Evolutionary conservation across 2,888 invertebrate genomes (phyloP).

Genomic region (Synanthedon vespiformis): DNA sequence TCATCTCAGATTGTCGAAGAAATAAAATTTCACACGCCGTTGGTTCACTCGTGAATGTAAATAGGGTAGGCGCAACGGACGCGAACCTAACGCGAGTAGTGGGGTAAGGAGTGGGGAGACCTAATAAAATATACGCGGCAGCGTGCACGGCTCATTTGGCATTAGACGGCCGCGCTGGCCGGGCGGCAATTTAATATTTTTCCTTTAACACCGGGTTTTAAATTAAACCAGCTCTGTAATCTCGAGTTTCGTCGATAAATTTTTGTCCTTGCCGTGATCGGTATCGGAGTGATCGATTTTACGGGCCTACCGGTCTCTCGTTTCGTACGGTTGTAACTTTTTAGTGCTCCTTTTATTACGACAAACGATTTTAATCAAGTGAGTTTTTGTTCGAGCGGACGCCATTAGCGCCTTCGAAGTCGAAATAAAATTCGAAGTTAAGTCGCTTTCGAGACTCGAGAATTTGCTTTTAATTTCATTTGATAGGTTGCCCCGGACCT

Average conservation of each 20-base stretch:
- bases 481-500: slow-evolving; percentile 39
- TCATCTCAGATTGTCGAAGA: slow-evolving; percentile 67
- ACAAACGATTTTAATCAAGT: slow-evolving; percentile 71
- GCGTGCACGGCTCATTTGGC: slow-evolving; percentile 52
- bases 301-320: slow-evolving; percentile 57
- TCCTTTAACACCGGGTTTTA: slow-evolving; percentile 36
- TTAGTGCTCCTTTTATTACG: slow-evolving; percentile 67
- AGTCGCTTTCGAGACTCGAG: slow-evolving; percentile 51
- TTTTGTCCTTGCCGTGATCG: slow-evolving; percentile 54
- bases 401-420: slow-evolving; percentile 55
- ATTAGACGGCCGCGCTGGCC: slow-evolving; percentile 25
- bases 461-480: slow-evolving; percentile 58
- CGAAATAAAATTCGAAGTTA: slow-evolving; percentile 56
- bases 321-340: slow-evolving; percentile 64
- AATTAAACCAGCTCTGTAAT: slow-evolving; percentile 47
- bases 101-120: slow-evolving; percentile 13
- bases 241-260: slow-evolving; percentile 44
- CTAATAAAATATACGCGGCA: slow-evolving; percentile 48
- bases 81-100: slow-evolving; percentile 9
- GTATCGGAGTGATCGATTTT: slow-evolving; percentile 64
- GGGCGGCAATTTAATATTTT: slow-evolving; percentile 44
- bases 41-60: slow-evolving; percentile 54
- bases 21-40: slow-evolving; percentile 67
- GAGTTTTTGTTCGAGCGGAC: slow-evolving; percentile 60
- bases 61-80: slow-evolving; percentile 33